These are phyloP conservation scores for Percina caprodes DNA, from an alignment of 2,113 vertebrate genomes.

Conservation along the genomic window DNA sequence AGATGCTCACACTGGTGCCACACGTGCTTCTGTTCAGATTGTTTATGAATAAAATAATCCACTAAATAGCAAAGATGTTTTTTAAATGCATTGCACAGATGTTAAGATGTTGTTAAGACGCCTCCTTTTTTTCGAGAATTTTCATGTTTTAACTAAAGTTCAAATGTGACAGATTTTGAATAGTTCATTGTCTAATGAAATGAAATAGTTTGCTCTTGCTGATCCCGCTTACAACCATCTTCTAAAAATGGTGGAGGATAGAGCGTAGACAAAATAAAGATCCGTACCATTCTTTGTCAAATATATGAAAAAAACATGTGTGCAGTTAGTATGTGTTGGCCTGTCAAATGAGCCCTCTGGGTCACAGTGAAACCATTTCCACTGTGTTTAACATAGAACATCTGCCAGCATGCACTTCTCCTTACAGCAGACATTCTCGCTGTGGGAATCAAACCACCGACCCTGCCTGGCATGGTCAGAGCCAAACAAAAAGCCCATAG, in stretches of 20 bases:
- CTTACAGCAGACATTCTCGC: neutral
- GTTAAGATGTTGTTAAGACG: neutral
- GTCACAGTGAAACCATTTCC: slow-evolving; percentile 36
- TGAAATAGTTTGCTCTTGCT: neutral
- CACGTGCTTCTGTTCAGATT: neutral
- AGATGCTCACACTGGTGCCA: neutral
- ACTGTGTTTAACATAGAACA: slow-evolving; percentile 44
- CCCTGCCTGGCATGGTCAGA: neutral
- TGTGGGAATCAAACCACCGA: neutral
- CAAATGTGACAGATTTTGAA: neutral
- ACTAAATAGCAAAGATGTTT: neutral
- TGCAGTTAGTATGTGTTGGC: slow-evolving; percentile 7
- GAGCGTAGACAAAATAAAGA: neutral
- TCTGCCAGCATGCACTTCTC: slow-evolving; percentile 37
- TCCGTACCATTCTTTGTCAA: neutral
- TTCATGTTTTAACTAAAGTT: neutral
- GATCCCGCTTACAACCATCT: neutral
- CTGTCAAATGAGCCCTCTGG: slow-evolving; percentile 26
- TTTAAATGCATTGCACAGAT: neutral
- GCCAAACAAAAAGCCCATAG: neutral
- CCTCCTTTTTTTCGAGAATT: neutral
- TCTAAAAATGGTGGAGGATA: neutral
- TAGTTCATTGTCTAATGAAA: neutral
- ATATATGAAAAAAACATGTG: neutral
- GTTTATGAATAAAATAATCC: neutral